Conservation (phyloP, 1,140 invertebrate genomes). For the Pachypeltis micranthus region DNA sequence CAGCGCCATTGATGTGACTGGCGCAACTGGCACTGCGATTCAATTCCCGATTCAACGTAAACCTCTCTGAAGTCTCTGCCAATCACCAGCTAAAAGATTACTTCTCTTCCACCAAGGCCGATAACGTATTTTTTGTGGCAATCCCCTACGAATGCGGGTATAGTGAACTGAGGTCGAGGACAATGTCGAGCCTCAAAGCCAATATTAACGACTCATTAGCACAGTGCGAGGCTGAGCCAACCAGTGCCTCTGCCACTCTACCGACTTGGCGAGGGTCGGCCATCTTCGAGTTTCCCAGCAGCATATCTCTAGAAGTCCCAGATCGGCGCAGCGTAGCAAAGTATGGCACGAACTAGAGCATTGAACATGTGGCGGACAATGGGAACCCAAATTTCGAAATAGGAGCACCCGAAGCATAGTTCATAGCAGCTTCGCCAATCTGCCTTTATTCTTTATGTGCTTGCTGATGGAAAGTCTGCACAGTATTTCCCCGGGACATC, state of each 20-base stretch:
- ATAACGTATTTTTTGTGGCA: background rate
- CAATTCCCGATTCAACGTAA: background rate
- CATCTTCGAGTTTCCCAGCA: background rate
- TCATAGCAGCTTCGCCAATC: background rate
- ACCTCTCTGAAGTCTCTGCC: background rate
- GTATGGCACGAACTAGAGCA: background rate
- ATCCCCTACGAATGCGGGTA: background rate
- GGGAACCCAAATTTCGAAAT: background rate
- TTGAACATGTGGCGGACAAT: background rate
- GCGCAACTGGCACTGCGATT: background rate
- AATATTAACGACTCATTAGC: background rate
- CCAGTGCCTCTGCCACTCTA: background rate
- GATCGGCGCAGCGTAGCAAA: background rate
- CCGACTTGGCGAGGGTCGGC: background rate
- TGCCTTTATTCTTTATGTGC: background rate
- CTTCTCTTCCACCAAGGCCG: background rate
- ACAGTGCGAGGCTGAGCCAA: no score
- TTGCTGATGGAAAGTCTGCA: background rate
- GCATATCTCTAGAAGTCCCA: background rate
- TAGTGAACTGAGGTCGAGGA: background rate
- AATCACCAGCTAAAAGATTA: background rate
- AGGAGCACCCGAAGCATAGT: background rate
- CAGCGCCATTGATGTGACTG: background rate
- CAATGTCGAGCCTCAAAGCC: background rate
- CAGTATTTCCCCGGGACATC: no score